Conservation (phyloP, 2,113 vertebrate genomes). For the Noctilio leporinus region DNA sequence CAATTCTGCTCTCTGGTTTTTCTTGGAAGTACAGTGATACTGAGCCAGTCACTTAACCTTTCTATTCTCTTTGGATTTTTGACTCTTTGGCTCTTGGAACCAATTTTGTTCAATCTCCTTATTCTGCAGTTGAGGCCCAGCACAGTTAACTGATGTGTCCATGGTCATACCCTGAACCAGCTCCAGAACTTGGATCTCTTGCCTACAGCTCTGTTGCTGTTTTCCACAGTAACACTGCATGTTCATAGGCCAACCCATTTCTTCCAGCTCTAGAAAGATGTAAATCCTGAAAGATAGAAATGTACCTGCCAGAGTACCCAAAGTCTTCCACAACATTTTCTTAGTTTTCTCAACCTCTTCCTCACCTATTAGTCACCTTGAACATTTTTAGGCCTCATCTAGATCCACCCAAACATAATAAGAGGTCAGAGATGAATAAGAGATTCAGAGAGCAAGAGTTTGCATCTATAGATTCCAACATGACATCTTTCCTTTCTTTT, state of each 20-base stretch:
- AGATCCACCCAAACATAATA: neutral
- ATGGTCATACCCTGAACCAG: neutral
- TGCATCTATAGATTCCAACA: neutral
- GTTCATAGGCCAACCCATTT: neutral
- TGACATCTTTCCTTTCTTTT: neutral
- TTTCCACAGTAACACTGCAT: neutral
- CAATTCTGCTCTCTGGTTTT: conserved; percentile 23
- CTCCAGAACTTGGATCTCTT: neutral
- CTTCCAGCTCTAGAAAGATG: neutral
- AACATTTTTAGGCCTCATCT: neutral
- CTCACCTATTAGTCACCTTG: neutral
- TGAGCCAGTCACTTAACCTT: conserved; percentile 34
- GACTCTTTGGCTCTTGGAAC: neutral
- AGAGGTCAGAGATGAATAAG: neutral
- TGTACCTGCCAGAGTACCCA: neutral
- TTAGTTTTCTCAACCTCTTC: neutral
- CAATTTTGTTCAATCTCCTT: neutral
- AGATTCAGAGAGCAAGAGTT: neutral
- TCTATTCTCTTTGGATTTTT: conserved; percentile 36
- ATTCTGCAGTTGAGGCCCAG: neutral
- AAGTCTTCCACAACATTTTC: neutral
- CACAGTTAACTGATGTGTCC: neutral
- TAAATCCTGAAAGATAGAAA: conserved; percentile 18
- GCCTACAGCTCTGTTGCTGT: neutral
- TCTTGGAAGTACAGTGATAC: conserved; percentile 5